phyloP scores from a whole-genome alignment of 2,113 vertebrate genomes.

The Lepisosteus oculatus region DNA sequence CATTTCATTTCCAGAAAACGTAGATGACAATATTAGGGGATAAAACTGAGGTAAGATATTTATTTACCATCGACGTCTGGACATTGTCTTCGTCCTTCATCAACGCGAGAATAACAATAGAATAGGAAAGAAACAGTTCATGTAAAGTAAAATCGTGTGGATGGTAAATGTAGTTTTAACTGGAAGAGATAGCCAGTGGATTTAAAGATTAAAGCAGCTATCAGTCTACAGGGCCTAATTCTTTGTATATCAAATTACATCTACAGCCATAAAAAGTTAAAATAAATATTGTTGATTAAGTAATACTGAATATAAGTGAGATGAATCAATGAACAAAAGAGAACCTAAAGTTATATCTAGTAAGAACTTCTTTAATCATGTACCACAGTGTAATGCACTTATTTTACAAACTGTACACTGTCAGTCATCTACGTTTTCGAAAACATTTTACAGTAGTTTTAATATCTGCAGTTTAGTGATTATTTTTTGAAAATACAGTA shows the following conservation, averaged over 20 bases:
- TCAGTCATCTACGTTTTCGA: constrained; percentile 16
- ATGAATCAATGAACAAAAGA: not conserved
- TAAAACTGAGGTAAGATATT: not conserved
- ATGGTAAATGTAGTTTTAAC: not conserved
- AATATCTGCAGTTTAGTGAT: not conserved
- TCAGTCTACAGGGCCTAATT: not conserved
- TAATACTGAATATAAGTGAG: too few relatives aligned
- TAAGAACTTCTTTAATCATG: too few relatives aligned
- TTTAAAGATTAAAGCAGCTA: not conserved
- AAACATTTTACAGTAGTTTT: not conserved
- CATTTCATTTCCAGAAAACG: constrained; percentile 6
- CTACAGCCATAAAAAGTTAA: not conserved
- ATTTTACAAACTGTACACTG: not conserved
- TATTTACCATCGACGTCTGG: constrained; percentile 24
- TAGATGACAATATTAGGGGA: constrained; percentile 12
- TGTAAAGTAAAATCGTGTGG: not conserved
- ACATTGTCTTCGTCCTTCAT: constrained; percentile 23
- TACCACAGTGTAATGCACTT: not conserved
- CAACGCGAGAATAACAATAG: constrained; percentile 13
- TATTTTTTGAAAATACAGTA: not conserved
- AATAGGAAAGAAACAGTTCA: constrained; percentile 7
- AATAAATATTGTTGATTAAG: not conserved
- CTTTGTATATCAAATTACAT: not conserved
- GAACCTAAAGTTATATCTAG: not conserved
- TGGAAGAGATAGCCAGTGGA: not conserved